Conservation (phyloP, 2,797 vertebrate species). For the Acipenser ruthenus region DNA sequence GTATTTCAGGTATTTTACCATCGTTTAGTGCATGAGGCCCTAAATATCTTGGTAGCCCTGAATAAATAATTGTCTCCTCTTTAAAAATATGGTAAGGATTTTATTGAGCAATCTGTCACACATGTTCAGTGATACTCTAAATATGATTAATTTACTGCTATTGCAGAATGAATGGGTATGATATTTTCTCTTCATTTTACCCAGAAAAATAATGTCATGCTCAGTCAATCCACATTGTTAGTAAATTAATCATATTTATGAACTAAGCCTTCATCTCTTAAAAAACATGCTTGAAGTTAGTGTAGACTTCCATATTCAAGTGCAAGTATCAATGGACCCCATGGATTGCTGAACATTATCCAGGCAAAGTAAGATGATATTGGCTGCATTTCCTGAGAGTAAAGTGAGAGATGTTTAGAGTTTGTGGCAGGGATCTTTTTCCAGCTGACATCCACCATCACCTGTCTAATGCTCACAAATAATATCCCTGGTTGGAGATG, state of each 20-base stretch:
- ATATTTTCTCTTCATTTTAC: too few relatives aligned
- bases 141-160: too few relatives aligned
- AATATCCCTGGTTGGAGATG: slow-evolving; percentile 58
- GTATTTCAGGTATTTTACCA: too few relatives aligned
- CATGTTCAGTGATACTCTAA: too few relatives aligned
- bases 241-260: neutral
- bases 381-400: slow-evolving; percentile 73
- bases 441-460: slow-evolving; percentile 90
- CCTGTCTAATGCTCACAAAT: slow-evolving; percentile 76
- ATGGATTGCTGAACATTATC: slow-evolving; percentile 67
- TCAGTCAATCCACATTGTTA: neutral
- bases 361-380: slow-evolving; percentile 69
- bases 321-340: slow-evolving; percentile 65
- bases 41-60: too few relatives aligned
- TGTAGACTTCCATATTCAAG: slow-evolving; percentile 64
- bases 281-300: slow-evolving; percentile 33
- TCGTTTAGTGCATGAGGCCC: too few relatives aligned
- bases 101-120: too few relatives aligned
- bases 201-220: neutral
- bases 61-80: too few relatives aligned
- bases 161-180: too few relatives aligned
- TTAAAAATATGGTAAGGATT: too few relatives aligned
- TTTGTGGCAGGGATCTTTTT: slow-evolving; percentile 57
- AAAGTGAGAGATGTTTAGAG: slow-evolving; percentile 82
- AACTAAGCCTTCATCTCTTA: slow-evolving; percentile 35